phyloP scores from a whole-genome alignment of 2,113 vertebrate species.

The Strix uralensis region DNA sequence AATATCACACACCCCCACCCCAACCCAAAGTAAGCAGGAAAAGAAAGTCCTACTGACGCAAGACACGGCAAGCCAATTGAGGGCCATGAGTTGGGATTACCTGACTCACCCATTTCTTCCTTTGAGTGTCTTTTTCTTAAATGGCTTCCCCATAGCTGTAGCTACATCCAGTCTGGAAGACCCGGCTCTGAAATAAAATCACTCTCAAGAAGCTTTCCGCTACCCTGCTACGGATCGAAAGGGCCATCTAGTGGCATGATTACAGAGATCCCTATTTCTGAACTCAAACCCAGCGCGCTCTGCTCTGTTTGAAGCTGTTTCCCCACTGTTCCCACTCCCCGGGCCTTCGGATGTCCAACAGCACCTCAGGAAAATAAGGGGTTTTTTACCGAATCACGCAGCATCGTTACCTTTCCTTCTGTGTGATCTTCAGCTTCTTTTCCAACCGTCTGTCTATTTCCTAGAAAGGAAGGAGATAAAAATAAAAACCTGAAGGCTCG shows the following conservation, averaged over 20 bases:
- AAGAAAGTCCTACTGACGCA: neutral
- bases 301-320: neutral
- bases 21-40: neutral
- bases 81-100: neutral
- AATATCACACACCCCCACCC: neutral
- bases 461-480: slow-evolving; percentile 68
- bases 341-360: neutral
- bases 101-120: neutral
- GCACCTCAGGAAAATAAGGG: neutral
- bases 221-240: rapidly evolving
- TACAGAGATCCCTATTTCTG: neutral
- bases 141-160: neutral
- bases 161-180: neutral
- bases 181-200: neutral
- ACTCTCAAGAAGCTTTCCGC: neutral
- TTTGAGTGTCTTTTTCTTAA: neutral
- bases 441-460: slow-evolving; percentile 97
- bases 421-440: slow-evolving; percentile 93
- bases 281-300: rapidly evolving
- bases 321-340: neutral
- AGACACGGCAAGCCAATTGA: neutral
- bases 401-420: slow-evolving; percentile 89
- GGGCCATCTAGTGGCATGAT: neutral
- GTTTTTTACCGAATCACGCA: neutral
- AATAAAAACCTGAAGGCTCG: neutral